Conservation (phyloP, 1,140 invertebrate species). For the Aphaenogaster floridana region DNA sequence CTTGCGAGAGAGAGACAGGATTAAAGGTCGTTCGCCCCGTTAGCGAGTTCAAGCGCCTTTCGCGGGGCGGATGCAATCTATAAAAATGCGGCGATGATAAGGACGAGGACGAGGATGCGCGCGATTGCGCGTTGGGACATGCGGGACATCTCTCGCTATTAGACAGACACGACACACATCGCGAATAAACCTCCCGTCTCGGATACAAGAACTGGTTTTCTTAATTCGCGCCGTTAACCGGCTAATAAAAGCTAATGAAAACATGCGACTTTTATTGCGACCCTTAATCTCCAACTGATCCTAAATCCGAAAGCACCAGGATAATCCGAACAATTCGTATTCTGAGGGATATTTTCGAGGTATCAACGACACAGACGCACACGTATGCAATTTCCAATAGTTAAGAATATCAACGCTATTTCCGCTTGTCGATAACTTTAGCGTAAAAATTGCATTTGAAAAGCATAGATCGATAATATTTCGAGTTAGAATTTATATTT, state of each 20-base stretch:
- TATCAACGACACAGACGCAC: not conserved
- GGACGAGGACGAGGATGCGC: constrained; percentile 43
- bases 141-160: constrained; percentile 9
- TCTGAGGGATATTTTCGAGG: constrained; percentile 21
- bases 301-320: not conserved
- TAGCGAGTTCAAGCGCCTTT: constrained; percentile 75
- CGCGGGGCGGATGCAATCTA: constrained; percentile 42
- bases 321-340: not conserved
- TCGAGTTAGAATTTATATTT: not conserved
- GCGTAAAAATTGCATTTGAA: constrained; percentile 19
- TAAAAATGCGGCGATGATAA: constrained; percentile 59
- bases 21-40: constrained; percentile 75
- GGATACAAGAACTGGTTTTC: constrained; percentile 22
- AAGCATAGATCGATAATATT: not conserved
- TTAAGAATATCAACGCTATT: constrained; percentile 59
- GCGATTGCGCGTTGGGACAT: constrained; percentile 30
- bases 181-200: constrained; percentile 19
- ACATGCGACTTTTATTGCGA: constrained; percentile 2
- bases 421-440: constrained; percentile 48
- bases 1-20: constrained; percentile 72
- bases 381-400: constrained; percentile 7
- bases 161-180: constrained; percentile 3
- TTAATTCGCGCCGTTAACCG: constrained; percentile 36
- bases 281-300: constrained; percentile 10
- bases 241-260: constrained; percentile 14